phyloP scores from a whole-genome alignment of 2,888 invertebrate species.

The Tenthredo mesomela region DNA sequence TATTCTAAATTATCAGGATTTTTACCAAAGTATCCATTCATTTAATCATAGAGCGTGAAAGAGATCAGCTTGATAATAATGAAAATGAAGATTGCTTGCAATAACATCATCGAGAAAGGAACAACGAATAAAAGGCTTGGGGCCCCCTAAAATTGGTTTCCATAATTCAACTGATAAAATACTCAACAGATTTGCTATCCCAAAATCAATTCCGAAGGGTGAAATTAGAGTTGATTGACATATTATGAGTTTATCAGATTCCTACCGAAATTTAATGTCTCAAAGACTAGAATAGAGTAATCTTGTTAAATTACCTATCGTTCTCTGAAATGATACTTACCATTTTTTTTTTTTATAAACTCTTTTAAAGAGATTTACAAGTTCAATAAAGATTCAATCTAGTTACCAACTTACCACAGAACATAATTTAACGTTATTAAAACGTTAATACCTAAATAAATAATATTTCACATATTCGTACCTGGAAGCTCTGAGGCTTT shows the following conservation, averaged over 20 bases:
- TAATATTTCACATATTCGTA: slow-evolving; percentile 55
- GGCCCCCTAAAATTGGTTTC: background rate
- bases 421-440: background rate
- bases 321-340: slow-evolving; percentile 31
- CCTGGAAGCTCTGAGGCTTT: slow-evolving; percentile 74
- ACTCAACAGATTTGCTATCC: background rate
- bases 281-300: too few relatives aligned
- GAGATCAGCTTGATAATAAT: too few relatives aligned
- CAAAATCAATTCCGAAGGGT: background rate
- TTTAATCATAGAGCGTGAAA: too few relatives aligned
- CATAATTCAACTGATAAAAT: background rate
- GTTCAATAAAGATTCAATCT: background rate
- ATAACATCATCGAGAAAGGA: too few relatives aligned
- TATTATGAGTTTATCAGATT: too few relatives aligned
- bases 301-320: background rate
- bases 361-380: background rate
- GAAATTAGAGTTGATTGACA: background rate
- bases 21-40: too few relatives aligned
- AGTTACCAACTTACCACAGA: slow-evolving; percentile 22
- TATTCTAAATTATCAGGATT: background rate
- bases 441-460: background rate
- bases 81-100: too few relatives aligned
- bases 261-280: too few relatives aligned
- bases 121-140: too few relatives aligned
- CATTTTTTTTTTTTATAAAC: background rate